Conservation (phyloP, 2,113 vertebrate species). For the Garra rufa region DNA sequence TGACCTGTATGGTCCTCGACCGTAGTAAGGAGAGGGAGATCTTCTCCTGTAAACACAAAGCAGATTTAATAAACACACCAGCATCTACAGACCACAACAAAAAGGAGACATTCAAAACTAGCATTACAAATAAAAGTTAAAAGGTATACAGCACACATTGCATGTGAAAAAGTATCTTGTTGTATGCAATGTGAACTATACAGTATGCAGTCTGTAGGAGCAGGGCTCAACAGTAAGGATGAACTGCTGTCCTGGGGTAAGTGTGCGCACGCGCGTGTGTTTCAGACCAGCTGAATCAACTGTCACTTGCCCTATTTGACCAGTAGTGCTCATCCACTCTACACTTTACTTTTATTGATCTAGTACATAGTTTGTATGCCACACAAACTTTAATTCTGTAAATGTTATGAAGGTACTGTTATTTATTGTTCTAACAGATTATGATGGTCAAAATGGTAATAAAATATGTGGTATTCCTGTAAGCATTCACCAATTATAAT, state of each 20-base stretch:
- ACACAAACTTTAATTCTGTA: not conserved
- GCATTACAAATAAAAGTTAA: not conserved
- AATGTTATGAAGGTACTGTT: not conserved
- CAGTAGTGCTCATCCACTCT: not conserved
- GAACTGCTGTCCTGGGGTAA: not conserved
- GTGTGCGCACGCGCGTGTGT: not conserved
- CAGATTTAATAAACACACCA: not conserved
- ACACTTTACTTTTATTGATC: not conserved
- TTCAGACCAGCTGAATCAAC: not conserved
- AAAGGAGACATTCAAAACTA: conserved; percentile 3
- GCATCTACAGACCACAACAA: not conserved
- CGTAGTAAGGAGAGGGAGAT: conserved; percentile 94
- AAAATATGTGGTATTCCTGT: not conserved
- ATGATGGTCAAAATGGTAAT: too few species aligned
- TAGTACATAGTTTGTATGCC: not conserved
- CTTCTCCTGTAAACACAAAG: conserved; percentile 79
- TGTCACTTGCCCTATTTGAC: not conserved
- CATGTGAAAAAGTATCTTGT: not conserved
- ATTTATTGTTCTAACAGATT: too few species aligned
- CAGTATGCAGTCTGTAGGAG: not conserved
- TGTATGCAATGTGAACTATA: not conserved
- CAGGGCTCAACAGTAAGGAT: not conserved
- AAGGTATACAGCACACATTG: not conserved
- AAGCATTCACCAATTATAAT: not conserved
- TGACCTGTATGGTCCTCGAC: conserved; percentile 90